Conservation (phyloP, 2,888 invertebrate genomes). For the Meiosimyza decipiens region DNA sequence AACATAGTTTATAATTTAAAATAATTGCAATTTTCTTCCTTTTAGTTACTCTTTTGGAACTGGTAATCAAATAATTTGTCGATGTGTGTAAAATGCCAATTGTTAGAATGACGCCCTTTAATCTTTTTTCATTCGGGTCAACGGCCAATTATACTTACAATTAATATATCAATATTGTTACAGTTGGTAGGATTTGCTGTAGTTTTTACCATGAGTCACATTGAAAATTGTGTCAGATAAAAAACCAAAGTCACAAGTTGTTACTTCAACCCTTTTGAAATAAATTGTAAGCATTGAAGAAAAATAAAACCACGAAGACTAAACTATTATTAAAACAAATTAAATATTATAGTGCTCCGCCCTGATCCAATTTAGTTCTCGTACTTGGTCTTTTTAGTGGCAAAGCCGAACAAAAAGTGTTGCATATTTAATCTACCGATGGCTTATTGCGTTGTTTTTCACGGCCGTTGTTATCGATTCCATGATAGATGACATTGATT, state of each 20-base stretch:
- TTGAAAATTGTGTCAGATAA: slow-evolving; percentile 49
- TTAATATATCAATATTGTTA: no score
- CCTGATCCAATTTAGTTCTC: neutral
- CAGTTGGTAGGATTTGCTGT: no score
- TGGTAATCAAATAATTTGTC: no score
- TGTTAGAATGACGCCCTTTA: no score
- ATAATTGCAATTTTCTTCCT: no score
- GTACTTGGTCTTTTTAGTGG: slow-evolving; percentile 57
- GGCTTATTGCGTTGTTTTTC: slow-evolving; percentile 63
- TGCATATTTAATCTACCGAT: slow-evolving; percentile 62
- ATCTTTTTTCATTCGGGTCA: no score
- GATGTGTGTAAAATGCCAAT: no score
- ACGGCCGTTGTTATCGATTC: slow-evolving; percentile 60
- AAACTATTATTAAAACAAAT: slow-evolving; percentile 2
- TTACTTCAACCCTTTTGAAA: neutral
- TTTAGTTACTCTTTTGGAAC: no score
- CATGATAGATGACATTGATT: slow-evolving; percentile 52
- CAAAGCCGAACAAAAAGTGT: slow-evolving; percentile 63
- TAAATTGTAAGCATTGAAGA: neutral
- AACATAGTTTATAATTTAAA: no score
- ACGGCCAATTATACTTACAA: no score
- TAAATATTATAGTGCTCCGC: slow-evolving; percentile 19
- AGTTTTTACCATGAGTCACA: slow-evolving; percentile 45
- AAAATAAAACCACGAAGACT: neutral
- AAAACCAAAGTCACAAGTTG: slow-evolving; percentile 3